Evolutionary conservation across 2,113 vertebrate genomes (phyloP).

Genomic region (Dolichallabes microphthalmus): DNA sequence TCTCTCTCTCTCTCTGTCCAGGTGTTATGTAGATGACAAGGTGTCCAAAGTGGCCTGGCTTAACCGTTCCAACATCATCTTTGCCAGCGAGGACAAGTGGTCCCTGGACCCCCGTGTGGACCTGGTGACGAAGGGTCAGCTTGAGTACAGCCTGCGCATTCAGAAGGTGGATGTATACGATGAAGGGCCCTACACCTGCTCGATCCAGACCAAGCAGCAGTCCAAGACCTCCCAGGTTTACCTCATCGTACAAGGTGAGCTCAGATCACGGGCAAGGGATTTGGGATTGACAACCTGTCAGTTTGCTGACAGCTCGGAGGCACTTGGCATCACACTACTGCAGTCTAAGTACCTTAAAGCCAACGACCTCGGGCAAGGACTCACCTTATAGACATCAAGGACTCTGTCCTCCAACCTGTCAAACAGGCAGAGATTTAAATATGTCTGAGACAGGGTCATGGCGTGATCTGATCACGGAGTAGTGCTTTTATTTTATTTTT

Average conservation of each 20-base stretch:
- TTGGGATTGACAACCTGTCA: slow-evolving; percentile 34
- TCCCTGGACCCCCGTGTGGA: slow-evolving; percentile 96
- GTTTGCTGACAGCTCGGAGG: slow-evolving; percentile 2
- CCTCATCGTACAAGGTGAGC: slow-evolving; percentile 97
- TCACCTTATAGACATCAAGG: background rate
- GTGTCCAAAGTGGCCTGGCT: slow-evolving; percentile 98
- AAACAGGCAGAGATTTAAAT: slow-evolving; percentile 28
- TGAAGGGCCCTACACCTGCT: slow-evolving; percentile 95
- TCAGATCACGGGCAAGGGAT: background rate
- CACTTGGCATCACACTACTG: slow-evolving; percentile 2
- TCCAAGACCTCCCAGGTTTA: slow-evolving; percentile 95
- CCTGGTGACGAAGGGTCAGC: slow-evolving; percentile 91
- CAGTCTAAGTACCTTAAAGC: slow-evolving; percentile 22
- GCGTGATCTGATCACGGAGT: slow-evolving; percentile 3
- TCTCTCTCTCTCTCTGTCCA: slow-evolving; percentile 56
- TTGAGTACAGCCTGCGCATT: slow-evolving; percentile 98
- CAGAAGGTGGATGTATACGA: slow-evolving; percentile 98
- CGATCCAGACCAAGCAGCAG: slow-evolving; percentile 94
- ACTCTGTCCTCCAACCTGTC: slow-evolving; percentile 7
- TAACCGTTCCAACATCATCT: slow-evolving; percentile 99
- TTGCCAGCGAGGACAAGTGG: slow-evolving; percentile 97
- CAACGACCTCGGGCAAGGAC: slow-evolving; percentile 15
- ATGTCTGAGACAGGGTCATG: background rate
- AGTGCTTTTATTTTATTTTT: background rate
- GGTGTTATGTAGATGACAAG: slow-evolving; percentile 97